Evolutionary conservation across 2,797 vertebrate species (phyloP).

Genomic region (Staurois parvus): DNA sequence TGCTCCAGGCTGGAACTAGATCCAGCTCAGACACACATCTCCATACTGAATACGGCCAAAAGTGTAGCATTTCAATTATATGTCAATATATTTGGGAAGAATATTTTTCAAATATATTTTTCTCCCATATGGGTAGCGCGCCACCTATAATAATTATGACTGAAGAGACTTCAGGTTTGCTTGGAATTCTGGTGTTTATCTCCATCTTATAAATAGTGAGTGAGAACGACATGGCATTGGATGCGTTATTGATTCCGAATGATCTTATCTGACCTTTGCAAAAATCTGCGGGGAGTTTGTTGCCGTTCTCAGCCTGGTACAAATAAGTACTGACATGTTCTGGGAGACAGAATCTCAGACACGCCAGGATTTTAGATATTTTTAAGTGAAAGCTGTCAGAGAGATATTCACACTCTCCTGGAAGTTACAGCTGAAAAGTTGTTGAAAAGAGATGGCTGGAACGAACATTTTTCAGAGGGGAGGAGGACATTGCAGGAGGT

Average conservation of each 20-base stretch:
- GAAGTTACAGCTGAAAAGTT: not conserved
- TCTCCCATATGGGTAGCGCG: no score
- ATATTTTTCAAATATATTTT: no score
- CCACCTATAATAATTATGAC: not conserved
- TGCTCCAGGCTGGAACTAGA: no score
- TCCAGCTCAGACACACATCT: no score
- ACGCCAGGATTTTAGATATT: not conserved
- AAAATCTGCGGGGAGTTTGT: slow-evolving; percentile 41
- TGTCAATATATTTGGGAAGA: no score
- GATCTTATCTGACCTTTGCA: slow-evolving; percentile 49
- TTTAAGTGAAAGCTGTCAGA: slow-evolving; percentile 19
- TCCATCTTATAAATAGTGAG: slow-evolving; percentile 40
- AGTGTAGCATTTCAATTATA: no score
- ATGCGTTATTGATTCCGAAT: slow-evolving; percentile 47
- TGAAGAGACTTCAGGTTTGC: slow-evolving; percentile 13
- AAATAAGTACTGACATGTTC: slow-evolving; percentile 40
- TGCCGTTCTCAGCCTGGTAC: slow-evolving; percentile 5
- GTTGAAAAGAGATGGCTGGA: not conserved
- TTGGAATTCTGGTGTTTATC: slow-evolving; percentile 20
- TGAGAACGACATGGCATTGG: slow-evolving; percentile 39
- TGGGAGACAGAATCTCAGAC: not conserved
- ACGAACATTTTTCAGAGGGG: no score
- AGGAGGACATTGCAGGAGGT: no score
- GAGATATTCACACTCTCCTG: not conserved
- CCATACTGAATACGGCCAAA: no score